A percentile compares a stretch with the other conserved stretches of the same genome.
Evolutionary conservation across 2,797 vertebrate species (phyloP).

Genomic region (Sebastes glaucus): DNA sequence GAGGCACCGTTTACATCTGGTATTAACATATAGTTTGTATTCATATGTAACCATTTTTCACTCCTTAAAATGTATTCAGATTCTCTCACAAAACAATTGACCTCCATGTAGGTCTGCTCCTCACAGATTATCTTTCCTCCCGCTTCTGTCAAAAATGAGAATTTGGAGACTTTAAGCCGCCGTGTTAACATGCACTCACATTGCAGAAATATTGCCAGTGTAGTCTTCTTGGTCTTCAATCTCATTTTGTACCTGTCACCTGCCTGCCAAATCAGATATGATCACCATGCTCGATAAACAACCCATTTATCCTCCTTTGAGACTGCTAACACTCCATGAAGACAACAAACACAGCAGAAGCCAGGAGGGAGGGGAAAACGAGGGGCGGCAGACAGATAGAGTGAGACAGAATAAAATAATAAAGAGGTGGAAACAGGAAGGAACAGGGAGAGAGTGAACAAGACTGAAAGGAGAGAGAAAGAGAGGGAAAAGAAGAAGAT

Average conservation of each 20-base stretch:
- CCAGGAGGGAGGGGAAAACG: not conserved
- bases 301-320: conserved; percentile 55
- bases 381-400: not conserved
- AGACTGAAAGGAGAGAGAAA: not conserved
- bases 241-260: conserved; percentile 41
- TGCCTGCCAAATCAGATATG: conserved; percentile 72
- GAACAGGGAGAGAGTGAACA: not conserved
- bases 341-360: conserved; percentile 65
- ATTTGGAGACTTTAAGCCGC: not conserved
- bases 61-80: not conserved
- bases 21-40: not conserved
- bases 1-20: not conserved
- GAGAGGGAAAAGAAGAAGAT: not conserved
- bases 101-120: not conserved
- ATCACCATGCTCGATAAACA: conserved; percentile 64
- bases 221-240: not conserved
- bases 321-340: conserved; percentile 65
- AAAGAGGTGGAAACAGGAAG: not conserved
- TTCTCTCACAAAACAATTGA: not conserved
- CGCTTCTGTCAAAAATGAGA: not conserved
- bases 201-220: not conserved
- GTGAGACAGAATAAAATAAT: conserved; percentile 19
- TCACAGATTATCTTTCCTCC: not conserved
- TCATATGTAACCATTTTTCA: not conserved
- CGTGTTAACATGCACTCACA: not conserved